phyloP scores from a whole-genome alignment of 2,113 vertebrate genomes.

The Chaetops frenatus region DNA sequence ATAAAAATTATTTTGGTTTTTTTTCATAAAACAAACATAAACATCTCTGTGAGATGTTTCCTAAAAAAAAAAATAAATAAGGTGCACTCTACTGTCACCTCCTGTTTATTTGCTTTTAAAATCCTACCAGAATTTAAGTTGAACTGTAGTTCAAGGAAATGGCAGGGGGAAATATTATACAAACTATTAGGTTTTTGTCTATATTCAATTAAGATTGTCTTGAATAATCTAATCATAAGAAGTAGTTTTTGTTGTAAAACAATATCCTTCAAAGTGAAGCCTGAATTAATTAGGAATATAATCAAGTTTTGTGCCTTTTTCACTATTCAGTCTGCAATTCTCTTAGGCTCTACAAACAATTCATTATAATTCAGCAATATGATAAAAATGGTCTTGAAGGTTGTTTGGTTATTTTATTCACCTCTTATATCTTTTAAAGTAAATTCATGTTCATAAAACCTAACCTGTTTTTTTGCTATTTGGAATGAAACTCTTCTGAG shows the following conservation, averaged over 20 bases:
- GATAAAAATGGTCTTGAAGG: not conserved
- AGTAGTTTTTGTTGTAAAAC: not conserved
- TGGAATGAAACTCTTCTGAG: not conserved
- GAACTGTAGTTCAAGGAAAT: not conserved
- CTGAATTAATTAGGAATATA: not conserved
- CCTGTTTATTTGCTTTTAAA: not conserved
- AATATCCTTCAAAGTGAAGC: not conserved
- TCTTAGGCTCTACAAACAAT: not conserved
- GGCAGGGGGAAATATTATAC: not conserved
- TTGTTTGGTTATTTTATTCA: not conserved
- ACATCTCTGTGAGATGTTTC: not conserved
- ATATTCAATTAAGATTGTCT: not conserved
- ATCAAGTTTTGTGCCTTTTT: not conserved
- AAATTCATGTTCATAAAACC: not conserved
- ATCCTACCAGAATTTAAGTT: not conserved
- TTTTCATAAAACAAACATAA: not conserved
- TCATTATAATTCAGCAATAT: not conserved
- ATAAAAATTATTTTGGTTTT: not conserved
- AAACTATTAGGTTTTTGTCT: not conserved
- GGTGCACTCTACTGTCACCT: not conserved
- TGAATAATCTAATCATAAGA: not conserved
- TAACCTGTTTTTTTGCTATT: not conserved
- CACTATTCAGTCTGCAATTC: not conserved
- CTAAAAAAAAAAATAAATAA: not conserved
- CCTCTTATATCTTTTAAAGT: not conserved